phyloP scores from a whole-genome alignment of 2,888 invertebrate genomes.

The Monoplex corrugatus region DNA sequence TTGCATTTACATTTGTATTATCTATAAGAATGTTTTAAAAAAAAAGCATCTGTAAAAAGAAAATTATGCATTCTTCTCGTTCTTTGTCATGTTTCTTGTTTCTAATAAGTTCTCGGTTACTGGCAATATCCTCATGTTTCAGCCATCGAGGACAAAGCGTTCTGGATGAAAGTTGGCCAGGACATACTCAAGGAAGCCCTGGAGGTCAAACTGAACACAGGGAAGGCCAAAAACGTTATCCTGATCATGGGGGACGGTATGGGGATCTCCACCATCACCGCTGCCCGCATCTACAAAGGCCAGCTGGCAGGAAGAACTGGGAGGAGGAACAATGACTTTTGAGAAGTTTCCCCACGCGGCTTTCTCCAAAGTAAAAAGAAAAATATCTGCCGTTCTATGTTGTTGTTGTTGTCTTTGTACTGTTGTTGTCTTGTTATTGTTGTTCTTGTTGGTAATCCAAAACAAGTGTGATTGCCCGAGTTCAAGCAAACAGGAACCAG shows the following conservation, averaged over 20 bases:
- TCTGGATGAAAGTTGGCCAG: slow-evolving; percentile 71
- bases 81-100: background rate
- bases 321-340: slow-evolving; percentile 87
- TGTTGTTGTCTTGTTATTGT: background rate
- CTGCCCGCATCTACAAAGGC: slow-evolving; percentile 72
- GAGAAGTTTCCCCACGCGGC: slow-evolving; percentile 88
- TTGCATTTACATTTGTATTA: no score
- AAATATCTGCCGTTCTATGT: no score
- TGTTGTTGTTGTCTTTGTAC: background rate
- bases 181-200: slow-evolving; percentile 85
- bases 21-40: no score
- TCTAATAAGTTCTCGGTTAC: background rate
- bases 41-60: no score
- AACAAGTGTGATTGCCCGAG: no score
- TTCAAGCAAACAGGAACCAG: no score
- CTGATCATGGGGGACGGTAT: slow-evolving; percentile 79
- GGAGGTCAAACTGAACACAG: slow-evolving; percentile 82
- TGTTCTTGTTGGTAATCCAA: background rate
- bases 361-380: slow-evolving; percentile 86
- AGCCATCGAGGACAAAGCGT: background rate
- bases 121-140: background rate
- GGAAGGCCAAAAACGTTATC: slow-evolving; percentile 77
- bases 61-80: background rate
- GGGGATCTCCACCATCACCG: slow-evolving; percentile 83
- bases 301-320: slow-evolving; percentile 80